Conservation (phyloP, 2,888 invertebrate species). For the Hyppa rectilinea region DNA sequence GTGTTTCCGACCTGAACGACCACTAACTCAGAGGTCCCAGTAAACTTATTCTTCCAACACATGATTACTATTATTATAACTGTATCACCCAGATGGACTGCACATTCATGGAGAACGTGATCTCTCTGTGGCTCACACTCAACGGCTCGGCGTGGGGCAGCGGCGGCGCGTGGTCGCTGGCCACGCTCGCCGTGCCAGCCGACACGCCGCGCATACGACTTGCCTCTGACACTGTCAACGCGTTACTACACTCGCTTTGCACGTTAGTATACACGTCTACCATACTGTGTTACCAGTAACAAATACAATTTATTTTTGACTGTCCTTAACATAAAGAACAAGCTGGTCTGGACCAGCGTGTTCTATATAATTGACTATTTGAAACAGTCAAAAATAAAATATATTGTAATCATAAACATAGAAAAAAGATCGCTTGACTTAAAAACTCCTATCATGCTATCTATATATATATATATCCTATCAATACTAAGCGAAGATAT, state of each 20-base stretch:
- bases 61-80: constrained; percentile 1
- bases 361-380: no score
- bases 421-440: no score
- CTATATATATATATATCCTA: no score
- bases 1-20: no score
- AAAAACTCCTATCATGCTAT: no score
- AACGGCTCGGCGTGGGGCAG: constrained; percentile 92
- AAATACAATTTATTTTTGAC: no score
- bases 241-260: constrained; percentile 81
- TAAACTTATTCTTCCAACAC: neutral
- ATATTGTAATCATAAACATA: no score
- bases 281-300: neutral
- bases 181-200: constrained; percentile 81
- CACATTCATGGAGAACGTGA: constrained; percentile 95
- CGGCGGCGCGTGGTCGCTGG: constrained; percentile 81
- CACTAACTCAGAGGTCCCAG: neutral
- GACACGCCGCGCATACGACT: constrained; percentile 87
- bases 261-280: constrained; percentile 71
- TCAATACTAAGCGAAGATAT: no score
- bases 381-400: no score
- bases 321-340: no score
- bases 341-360: no score
- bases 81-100: constrained; percentile 90
- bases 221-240: constrained; percentile 85
- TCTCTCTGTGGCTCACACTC: constrained; percentile 96